phyloP scores from a whole-genome alignment of 2,888 invertebrate species.

The Diloba caeruleocephala region DNA sequence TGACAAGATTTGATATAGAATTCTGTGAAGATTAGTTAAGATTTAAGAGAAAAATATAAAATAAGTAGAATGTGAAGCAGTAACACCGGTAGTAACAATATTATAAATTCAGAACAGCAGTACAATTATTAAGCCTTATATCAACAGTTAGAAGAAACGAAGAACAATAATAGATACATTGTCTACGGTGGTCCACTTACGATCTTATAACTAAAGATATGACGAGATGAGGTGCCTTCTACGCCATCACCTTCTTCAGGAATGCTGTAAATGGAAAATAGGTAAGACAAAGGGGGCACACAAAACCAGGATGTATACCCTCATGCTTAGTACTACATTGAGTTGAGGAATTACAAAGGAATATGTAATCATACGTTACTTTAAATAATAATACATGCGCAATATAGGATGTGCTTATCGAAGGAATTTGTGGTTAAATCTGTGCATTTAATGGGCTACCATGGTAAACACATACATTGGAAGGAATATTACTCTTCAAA shows the following conservation, averaged over 20 bases:
- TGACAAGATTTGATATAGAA: conserved; percentile 22
- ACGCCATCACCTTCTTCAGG: conserved; percentile 94
- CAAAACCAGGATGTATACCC: conserved; percentile 57
- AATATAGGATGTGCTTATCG: conserved; percentile 6
- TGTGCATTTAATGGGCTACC: conserved; percentile 19
- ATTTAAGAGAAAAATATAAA: conserved; percentile 13
- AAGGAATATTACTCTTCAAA: conserved; percentile 17
- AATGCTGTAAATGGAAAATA: conserved; percentile 91
- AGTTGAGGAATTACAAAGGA: conserved; percentile 25
- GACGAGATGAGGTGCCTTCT: conserved; percentile 80
- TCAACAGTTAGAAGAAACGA: conserved; percentile 56
- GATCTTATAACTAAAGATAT: conserved; percentile 89
- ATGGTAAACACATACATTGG: conserved; percentile 19
- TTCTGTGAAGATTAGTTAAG: conserved; percentile 25
- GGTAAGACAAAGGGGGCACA: conserved; percentile 77
- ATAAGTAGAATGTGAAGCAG: conserved; percentile 46
- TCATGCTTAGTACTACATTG: conserved; percentile 58
- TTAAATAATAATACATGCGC: conserved; percentile 25
- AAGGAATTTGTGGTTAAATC: conserved; percentile 19
- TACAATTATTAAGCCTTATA: conserved; percentile 53
- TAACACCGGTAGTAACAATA: conserved; percentile 33
- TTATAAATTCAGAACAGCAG: conserved; percentile 40
- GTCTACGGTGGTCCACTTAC: conserved; percentile 78
- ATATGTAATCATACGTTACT: conserved; percentile 16
- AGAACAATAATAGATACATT: conserved; percentile 63